These are phyloP conservation scores for Alouatta palliata DNA, from an alignment of 2,113 vertebrate species.

Conservation along the genomic window DNA sequence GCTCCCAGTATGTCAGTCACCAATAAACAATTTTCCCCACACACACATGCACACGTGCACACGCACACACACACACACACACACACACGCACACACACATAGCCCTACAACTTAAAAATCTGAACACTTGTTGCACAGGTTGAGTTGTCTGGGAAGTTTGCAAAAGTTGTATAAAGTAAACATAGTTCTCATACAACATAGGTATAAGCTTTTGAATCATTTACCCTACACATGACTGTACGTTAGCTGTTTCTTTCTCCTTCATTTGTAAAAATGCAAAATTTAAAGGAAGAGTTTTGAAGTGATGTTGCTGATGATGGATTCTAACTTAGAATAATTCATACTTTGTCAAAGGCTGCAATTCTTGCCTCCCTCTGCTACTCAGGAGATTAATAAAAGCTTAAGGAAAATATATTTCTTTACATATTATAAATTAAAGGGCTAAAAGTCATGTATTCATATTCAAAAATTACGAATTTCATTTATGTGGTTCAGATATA, in stretches of 20 bases:
- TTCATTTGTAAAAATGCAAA: neutral
- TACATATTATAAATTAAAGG: neutral
- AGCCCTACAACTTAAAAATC: neutral
- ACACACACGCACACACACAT: neutral
- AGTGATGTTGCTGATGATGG: neutral
- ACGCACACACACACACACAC: neutral
- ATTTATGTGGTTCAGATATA: neutral
- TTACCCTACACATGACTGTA: neutral
- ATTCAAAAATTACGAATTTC: neutral
- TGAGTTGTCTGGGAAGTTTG: neutral
- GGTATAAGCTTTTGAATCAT: neutral
- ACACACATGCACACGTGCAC: neutral
- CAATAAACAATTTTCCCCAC: neutral
- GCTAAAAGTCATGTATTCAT: neutral
- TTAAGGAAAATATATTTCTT: neutral
- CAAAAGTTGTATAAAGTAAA: conserved; percentile 2
- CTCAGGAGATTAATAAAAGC: neutral
- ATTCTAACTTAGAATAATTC: neutral
- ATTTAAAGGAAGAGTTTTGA: neutral
- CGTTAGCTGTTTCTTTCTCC: neutral
- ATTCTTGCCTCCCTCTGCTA: neutral
- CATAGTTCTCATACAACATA: neutral
- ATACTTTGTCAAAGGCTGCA: neutral
- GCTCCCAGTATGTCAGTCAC: neutral
- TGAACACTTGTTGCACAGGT: neutral